Evolutionary conservation across 2,113 vertebrate species (phyloP).

Genomic region (Gopherus evgoodei): DNA sequence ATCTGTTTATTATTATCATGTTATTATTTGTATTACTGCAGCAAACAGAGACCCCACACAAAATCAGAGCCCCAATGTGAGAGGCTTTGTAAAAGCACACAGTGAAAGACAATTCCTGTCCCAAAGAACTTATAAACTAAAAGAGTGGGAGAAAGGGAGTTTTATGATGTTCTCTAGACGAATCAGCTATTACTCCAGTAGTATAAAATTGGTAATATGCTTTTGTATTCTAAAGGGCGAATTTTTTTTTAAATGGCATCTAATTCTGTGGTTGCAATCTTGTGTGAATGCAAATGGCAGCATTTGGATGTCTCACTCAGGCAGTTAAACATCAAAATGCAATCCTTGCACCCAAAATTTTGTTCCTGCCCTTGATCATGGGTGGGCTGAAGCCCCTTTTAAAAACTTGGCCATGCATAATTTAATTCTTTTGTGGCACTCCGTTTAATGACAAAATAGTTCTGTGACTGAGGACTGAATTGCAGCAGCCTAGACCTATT

Average conservation of each 20-base stretch:
- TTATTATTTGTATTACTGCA: rapidly evolving
- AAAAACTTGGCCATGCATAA: background rate
- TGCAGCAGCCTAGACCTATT: rapidly evolving
- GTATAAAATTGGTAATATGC: background rate
- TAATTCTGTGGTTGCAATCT: background rate
- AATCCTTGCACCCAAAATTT: background rate
- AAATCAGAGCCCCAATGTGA: background rate
- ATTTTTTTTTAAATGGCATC: background rate
- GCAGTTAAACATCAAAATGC: background rate
- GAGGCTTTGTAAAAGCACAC: background rate
- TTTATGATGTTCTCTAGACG: background rate
- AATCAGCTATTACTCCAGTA: background rate
- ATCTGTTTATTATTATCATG: rapidly evolving
- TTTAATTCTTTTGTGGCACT: background rate
- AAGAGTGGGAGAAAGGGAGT: background rate
- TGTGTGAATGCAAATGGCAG: background rate
- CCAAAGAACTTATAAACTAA: background rate
- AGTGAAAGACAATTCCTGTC: background rate
- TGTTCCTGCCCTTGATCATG: background rate
- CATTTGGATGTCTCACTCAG: background rate
- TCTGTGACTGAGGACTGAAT: background rate
- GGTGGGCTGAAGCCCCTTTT: background rate
- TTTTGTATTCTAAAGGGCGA: background rate
- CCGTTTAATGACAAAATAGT: background rate
- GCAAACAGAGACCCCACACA: rapidly evolving